phyloP scores from a whole-genome alignment of 2,888 invertebrate genomes.

The Halictus ligatus region DNA sequence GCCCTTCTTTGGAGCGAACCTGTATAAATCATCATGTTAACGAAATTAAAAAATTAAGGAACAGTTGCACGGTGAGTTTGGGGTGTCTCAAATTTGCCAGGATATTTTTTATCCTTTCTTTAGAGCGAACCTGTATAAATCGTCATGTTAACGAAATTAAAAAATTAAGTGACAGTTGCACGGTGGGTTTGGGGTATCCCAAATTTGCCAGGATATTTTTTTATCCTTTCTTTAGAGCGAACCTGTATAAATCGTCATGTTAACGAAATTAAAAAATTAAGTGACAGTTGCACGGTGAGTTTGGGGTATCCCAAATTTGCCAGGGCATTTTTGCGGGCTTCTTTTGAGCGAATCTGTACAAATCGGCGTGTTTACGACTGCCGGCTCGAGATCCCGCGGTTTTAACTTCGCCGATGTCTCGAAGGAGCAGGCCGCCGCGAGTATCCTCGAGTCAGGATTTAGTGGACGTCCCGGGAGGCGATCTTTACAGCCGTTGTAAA shows the following conservation, averaged over 20 bases:
- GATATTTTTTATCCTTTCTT: not conserved
- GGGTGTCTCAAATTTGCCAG: not conserved
- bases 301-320: not conserved
- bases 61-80: not conserved
- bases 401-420: conserved; percentile 28
- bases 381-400: conserved; percentile 30
- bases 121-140: conserved; percentile 3
- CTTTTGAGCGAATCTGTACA: conserved; percentile 14
- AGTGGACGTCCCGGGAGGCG: conserved; percentile 24
- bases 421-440: conserved; percentile 27
- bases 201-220: not conserved
- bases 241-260: conserved; percentile 22
- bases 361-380: conserved; percentile 34
- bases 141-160: conserved; percentile 31
- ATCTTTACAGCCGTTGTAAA: conserved; percentile 51
- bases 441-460: conserved; percentile 40
- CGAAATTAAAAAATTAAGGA: not conserved
- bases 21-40: conserved; percentile 28
- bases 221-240: not conserved
- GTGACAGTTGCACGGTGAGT: not conserved
- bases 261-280: conserved; percentile 12
- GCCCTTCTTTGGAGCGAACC: not conserved
- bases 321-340: not conserved
- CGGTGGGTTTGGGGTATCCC: not conserved
- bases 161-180: not conserved